Base-by-base conservation (phyloP, 2,797 vertebrate genomes). In the Setipinna tenuifilis region DNA sequence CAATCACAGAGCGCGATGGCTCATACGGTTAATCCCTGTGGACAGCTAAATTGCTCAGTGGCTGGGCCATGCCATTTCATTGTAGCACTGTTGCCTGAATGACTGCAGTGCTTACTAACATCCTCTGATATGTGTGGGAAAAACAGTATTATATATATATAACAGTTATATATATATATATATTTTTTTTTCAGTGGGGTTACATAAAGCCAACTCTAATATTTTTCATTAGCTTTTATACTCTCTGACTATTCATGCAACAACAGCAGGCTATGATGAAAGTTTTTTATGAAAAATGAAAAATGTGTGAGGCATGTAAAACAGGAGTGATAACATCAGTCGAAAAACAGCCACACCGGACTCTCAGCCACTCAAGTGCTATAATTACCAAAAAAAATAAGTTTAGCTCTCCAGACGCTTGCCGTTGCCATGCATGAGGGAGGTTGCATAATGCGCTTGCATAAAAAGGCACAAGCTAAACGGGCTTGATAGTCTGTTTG, bases 391-490 rank as follows among this genome's bases (percentile, higher is more conserved):
- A 44, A 59, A 71, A 75, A 78, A 35, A 78, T 10, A 54, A 78
- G 71, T 78, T 78, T 44, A 9, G 19, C 31, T 78, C 71, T 78
- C 71, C 71, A 44, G 71, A 78, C 35, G 41, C 31, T 44, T 2
- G 16, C 71, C 2, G 17, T 2, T 44, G 35, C 71, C 71, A 78
- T 17, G 28, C 68, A 58, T 16, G 48, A 16, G 16, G n/a, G 46
- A 9, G 41, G 81, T 87, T 89, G 83, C 11, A 0, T 81, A 84
- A 84, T 41, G 9, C 50, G 41, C 78, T 62, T 83, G 81, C 83
- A 86, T 82, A 58, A 68, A 78, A 88, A 82, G 86, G 81, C 82
- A 85, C 82, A 84, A 81, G 83, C 68, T 58, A 80, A 58, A 82
- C 82, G 86, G 78, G 68, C 80, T 78, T 68, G 85, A 88, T 83